Evolutionary conservation across 1,140 invertebrate genomes (phyloP), one percentile per base, ranked within the genome.

Genomic region (Conopomorpha cramerella): DNA sequence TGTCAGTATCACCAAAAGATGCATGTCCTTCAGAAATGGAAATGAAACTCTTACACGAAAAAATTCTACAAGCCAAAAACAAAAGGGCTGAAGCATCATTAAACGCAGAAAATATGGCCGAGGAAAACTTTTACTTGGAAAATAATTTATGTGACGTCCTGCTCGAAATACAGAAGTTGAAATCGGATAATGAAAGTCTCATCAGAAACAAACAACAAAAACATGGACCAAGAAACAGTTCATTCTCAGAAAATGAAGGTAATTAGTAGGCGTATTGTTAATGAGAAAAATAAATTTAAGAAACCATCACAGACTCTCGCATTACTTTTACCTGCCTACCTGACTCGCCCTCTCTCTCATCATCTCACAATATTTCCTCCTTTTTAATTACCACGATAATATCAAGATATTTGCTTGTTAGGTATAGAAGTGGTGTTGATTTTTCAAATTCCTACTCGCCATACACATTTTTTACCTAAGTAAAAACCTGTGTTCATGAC

Each of bases 121-220:
- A 70, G 44, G 40, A 41, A 8, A 73, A 73, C 27, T 68, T 46
- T 33, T 54, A 55, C 37, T 51, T 70, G 25, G 39, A 55, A 47
- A 59, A 51, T 8, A 36, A 44, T 31, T 36, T 62, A 4, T 7
- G 27, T 4, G 39, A 51, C 16, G 49, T 49, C 8, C 36, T 26
- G 12, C 13, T 15, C 10, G 49, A 58, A 28, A 36, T 58, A 34
- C 12, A 34, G 6, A 44, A 45, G 16, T 38, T 55, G 27, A 46
- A 43, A 40, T 11, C 12, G 8, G 44, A 45, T 28, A 47, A 51
- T 19, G 30, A 41, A 26, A 11, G 15, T 10, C 30, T 45, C 12
- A 32, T 32, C 16, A 15, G 4, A 32, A 11, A 16, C 3, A 16
- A 32, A 32, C 8, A 15, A 15, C 10, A 13, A 7, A 12, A 4